Evolutionary conservation across 1,140 invertebrate species (phyloP).

Genomic region (Meloidogyne floridensis): DNA sequence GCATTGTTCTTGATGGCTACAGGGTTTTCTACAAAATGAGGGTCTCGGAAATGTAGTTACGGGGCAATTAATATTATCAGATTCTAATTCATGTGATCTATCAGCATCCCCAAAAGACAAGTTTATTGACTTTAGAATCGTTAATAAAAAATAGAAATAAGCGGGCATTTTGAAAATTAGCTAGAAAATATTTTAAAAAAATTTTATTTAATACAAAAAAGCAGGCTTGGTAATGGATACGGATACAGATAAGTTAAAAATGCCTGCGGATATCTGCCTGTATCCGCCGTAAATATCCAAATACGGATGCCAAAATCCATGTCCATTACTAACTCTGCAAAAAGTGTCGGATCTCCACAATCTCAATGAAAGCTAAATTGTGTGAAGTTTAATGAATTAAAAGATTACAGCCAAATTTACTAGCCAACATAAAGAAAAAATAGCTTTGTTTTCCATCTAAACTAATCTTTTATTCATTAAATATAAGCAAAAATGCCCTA

Average conservation of each 20-base stretch:
- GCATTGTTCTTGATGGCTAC: conserved; percentile 89
- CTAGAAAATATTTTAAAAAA: not conserved
- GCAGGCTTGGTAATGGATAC: too few relatives aligned
- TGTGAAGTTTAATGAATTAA: too few relatives aligned
- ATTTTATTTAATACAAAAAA: too few relatives aligned
- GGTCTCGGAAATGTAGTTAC: conserved; percentile 47
- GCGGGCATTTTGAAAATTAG: not conserved
- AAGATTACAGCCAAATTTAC: not conserved
- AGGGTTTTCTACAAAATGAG: conserved; percentile 80
- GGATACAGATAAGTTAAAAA: too few relatives aligned
- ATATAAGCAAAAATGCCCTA: not conserved
- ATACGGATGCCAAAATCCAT: too few relatives aligned
- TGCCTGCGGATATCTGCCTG: too few relatives aligned
- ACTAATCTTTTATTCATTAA: not conserved
- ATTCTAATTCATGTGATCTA: not conserved
- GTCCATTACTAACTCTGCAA: too few relatives aligned
- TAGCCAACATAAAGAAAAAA: too few relatives aligned
- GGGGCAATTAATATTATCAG: not conserved
- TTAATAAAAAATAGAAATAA: conserved; percentile 4
- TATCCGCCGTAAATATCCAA: too few relatives aligned
- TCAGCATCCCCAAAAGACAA: not conserved
- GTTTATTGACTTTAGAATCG: not conserved
- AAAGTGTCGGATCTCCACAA: too few relatives aligned
- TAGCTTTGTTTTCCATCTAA: not conserved
- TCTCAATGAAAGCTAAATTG: too few relatives aligned